phyloP scores from a whole-genome alignment of 2,888 invertebrate genomes.

The Hedya salicella region DNA sequence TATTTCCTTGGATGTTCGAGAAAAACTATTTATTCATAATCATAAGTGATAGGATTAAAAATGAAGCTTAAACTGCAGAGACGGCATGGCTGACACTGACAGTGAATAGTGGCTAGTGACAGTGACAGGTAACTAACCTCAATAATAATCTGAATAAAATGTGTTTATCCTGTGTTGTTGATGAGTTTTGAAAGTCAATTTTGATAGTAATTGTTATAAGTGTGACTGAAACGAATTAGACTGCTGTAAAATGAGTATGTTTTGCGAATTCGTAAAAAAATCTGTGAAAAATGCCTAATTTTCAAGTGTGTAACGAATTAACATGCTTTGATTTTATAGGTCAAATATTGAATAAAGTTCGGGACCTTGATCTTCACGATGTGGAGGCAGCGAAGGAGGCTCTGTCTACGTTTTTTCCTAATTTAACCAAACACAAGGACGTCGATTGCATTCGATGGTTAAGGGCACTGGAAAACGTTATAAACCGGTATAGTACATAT shows the following conservation, averaged over 20 bases:
- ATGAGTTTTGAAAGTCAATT: neutral
- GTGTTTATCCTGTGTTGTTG: slow-evolving; percentile 27
- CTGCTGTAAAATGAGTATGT: slow-evolving; percentile 54
- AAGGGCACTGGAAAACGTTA: slow-evolving; percentile 61
- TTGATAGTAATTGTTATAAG: neutral
- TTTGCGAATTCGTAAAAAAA: neutral
- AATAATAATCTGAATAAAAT: slow-evolving; percentile 34
- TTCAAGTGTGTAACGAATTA: neutral
- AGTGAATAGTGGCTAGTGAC: no score
- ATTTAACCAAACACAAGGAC: slow-evolving; percentile 61
- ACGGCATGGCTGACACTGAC: no score
- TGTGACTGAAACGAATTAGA: slow-evolving; percentile 2
- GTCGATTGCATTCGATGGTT: slow-evolving; percentile 63
- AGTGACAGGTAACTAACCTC: neutral
- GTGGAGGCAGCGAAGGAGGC: slow-evolving; percentile 73
- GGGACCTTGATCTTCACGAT: slow-evolving; percentile 69
- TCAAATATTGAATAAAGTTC: slow-evolving; percentile 69
- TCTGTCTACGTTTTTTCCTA: slow-evolving; percentile 65
- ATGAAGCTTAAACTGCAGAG: no score
- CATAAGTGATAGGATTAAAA: no score
- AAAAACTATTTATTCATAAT: no score
- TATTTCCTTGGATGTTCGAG: no score
- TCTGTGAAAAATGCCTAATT: neutral
- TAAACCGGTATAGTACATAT: slow-evolving; percentile 67
- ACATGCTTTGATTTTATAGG: slow-evolving; percentile 57